These are phyloP conservation scores for Diorhabda carinulata DNA, from an alignment of 1,140 invertebrate genomes.

Conservation along the genomic window DNA sequence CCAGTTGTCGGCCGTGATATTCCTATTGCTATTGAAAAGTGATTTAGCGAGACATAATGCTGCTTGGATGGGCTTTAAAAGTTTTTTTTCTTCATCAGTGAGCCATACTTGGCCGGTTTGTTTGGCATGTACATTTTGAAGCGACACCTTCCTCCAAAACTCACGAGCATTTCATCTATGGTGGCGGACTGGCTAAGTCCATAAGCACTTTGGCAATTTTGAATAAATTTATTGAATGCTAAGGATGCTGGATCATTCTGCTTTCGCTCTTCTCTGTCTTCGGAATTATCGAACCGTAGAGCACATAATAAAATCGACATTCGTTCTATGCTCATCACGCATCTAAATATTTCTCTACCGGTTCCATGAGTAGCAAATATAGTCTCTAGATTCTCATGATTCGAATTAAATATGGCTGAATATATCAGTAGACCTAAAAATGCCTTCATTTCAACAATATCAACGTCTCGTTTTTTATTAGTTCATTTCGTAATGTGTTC, in stretches of 20 bases:
- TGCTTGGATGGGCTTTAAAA: constrained; percentile 27
- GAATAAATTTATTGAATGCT: constrained; percentile 20
- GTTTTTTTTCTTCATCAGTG: constrained; percentile 17
- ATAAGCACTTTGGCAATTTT: constrained; percentile 23
- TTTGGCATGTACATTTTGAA: constrained; percentile 22
- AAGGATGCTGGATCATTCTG: constrained; percentile 14
- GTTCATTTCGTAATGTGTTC: too few relatives aligned
- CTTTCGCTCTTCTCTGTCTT: neutral
- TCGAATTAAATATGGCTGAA: neutral
- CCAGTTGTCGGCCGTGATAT: constrained; percentile 48
- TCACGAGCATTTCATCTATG: constrained; percentile 11
- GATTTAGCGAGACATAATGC: constrained; percentile 36
- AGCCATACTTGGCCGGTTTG: constrained; percentile 19
- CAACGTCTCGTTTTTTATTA: neutral
- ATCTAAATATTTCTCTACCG: constrained; percentile 3
- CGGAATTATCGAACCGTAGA: neutral
- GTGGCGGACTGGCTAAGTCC: constrained; percentile 4
- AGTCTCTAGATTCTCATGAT: constrained; percentile 1
- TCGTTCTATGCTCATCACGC: neutral
- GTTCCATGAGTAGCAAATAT: constrained; percentile 4
- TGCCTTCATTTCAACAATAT: neutral
- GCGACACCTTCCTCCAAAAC: constrained; percentile 13
- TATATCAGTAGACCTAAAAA: neutral
- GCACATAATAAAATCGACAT: neutral
- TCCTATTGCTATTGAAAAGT: constrained; percentile 39